phyloP scores from a whole-genome alignment of 1,140 invertebrate genomes.

The Bombus impatiens region DNA sequence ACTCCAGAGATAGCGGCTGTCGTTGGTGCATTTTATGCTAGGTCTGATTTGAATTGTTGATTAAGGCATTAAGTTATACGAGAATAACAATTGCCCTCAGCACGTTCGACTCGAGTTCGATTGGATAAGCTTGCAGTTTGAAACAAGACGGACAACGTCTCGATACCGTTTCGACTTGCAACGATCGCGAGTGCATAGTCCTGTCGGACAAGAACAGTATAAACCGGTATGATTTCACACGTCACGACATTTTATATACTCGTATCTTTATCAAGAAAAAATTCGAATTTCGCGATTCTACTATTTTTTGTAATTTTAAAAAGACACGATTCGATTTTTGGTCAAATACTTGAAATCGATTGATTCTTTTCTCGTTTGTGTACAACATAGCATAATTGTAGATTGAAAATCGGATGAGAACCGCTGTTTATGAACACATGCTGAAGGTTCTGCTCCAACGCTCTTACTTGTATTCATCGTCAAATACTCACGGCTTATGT shows the following conservation, averaged over 20 bases:
- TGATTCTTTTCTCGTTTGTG: no score
- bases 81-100: conserved; percentile 57
- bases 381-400: not conserved
- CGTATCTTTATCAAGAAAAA: not conserved
- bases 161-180: not conserved
- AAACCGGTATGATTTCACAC: not conserved
- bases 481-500: conserved; percentile 33
- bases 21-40: conserved; percentile 58
- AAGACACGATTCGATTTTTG: no score
- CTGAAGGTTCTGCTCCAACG: not conserved
- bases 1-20: conserved; percentile 16
- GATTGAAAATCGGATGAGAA: not conserved
- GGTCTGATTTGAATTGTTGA: conserved; percentile 70
- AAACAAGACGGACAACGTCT: conserved; percentile 1
- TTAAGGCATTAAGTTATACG: conserved; percentile 65
- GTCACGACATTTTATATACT: not conserved
- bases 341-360: not conserved
- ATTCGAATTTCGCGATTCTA: not conserved
- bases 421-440: not conserved
- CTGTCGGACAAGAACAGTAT: not conserved
- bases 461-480: conserved; percentile 31
- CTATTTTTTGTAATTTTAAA: not conserved
- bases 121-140: conserved; percentile 16
- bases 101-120: conserved; percentile 11
- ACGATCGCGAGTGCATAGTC: conserved; percentile 22